Base-by-base conservation (phyloP, 2,113 vertebrate species). In the Takifugu flavidus region DNA sequence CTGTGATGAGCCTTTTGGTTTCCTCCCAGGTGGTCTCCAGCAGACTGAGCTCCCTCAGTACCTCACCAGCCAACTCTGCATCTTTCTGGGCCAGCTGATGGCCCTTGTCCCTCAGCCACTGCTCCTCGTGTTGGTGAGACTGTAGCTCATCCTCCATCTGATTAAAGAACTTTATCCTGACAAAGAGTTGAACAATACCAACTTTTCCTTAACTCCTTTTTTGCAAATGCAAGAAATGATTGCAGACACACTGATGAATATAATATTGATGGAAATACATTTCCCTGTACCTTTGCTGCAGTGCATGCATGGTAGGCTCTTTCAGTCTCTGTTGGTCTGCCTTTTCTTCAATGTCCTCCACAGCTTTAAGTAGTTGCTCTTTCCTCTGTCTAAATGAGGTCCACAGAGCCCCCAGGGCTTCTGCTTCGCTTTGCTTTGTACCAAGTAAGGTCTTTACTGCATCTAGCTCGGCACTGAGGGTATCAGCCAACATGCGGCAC, bases 271-370 rank as follows among this genome's bases (percentile, higher is more conserved):
- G 31, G 29, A 12, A 64, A 52, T 14, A 13, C 3, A 14, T 25
- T 27, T 11, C 6, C 13, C 4, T 20, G 69, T 77, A 98, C 97
- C 97, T 94, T 80, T 96, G 96, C 56, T 98, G 96, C 5, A 99
- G 75, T 1, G 92, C 91, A 47, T 92, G 93, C 25, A 93, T 82
- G 1, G 90, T 94, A 52, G 91, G 89, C 11, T 98, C 94, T 66
- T 91, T 94, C 34, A 97, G 68, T 5, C 82, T 82, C 71, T 94
- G 94, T 20, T 77, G 87, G 69, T 98, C 96, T 0, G 93, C 87
- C 70, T 94, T 94, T 70, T 98, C 95, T 72, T 98, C 96, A 2
- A 91, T 91, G 77, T 97, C 94, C 79, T 99, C 97, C 56, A 98
- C 91, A 15, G 82, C 89, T 73, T 92, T 94, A 60, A 98, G 91